Evolutionary conservation across 2,888 invertebrate genomes (phyloP).

Genomic region (Cosmorhoe ocellata): DNA sequence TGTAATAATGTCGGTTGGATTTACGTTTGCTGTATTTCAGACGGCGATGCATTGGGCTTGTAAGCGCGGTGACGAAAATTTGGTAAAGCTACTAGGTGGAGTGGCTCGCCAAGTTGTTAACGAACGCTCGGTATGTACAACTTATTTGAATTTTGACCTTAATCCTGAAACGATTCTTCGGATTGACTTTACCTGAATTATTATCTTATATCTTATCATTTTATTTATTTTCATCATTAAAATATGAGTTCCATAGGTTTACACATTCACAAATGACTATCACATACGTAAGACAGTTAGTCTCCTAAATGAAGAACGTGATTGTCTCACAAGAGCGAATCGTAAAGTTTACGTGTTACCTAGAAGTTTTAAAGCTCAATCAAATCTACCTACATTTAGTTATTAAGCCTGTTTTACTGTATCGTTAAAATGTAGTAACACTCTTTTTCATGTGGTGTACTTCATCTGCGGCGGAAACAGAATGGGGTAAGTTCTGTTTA

Average conservation of each 20-base stretch:
- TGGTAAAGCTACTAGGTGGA: slow-evolving; percentile 96
- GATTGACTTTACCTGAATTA: no score
- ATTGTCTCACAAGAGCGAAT: slow-evolving; percentile 27
- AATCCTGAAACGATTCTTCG: neutral
- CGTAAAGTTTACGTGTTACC: slow-evolving; percentile 53
- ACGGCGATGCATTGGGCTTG: slow-evolving; percentile 98
- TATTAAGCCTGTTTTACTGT: slow-evolving; percentile 65
- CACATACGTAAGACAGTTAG: neutral
- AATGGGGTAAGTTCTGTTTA: slow-evolving; percentile 82
- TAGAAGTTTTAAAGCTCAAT: slow-evolving; percentile 66
- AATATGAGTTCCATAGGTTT: no score
- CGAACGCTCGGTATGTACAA: slow-evolving; percentile 88
- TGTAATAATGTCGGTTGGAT: slow-evolving; percentile 18
- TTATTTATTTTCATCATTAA: no score
- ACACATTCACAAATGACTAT: no score
- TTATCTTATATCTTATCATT: no score
- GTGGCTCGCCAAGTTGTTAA: slow-evolving; percentile 90
- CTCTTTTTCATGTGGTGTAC: slow-evolving; percentile 78
- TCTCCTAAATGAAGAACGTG: slow-evolving; percentile 15
- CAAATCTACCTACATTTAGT: slow-evolving; percentile 58
- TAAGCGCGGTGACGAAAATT: slow-evolving; percentile 95
- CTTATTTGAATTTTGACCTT: no score
- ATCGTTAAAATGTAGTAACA: slow-evolving; percentile 73
- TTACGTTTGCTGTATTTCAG: slow-evolving; percentile 79
- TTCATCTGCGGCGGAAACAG: slow-evolving; percentile 63